phyloP scores from a whole-genome alignment of 2,888 invertebrate species.

The Cerastis rubricosa region DNA sequence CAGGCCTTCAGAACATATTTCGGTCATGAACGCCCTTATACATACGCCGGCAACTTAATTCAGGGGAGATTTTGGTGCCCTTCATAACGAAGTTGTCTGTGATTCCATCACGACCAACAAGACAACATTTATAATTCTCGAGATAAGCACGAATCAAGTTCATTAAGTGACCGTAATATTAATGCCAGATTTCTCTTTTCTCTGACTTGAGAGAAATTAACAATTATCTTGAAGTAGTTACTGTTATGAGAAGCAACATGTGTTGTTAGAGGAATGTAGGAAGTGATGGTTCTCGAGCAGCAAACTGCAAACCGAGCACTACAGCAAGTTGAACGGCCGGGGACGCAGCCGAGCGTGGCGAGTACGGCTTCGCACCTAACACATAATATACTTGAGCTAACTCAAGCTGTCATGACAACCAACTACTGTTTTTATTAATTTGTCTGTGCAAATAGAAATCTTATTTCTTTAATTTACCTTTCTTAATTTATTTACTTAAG shows the following conservation, averaged over 20 bases:
- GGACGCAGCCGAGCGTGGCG: slow-evolving; percentile 83
- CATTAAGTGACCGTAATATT: slow-evolving; percentile 26
- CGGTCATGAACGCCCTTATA: neutral
- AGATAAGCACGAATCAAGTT: slow-evolving; percentile 23
- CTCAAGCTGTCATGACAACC: slow-evolving; percentile 45
- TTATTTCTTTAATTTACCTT: neutral
- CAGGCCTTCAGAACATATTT: neutral
- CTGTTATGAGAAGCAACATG: slow-evolving; percentile 60
- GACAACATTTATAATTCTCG: neutral
- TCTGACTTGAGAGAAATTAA: slow-evolving; percentile 38
- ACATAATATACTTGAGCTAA: slow-evolving; percentile 58
- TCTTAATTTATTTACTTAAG: slow-evolving; percentile 5
- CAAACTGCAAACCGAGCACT: slow-evolving; percentile 82
- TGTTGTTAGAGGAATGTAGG: slow-evolving; percentile 79
- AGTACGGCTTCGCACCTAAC: slow-evolving; percentile 80
- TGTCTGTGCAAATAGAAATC: slow-evolving; percentile 11
- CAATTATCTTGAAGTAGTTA: slow-evolving; percentile 31
- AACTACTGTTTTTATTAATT: slow-evolving; percentile 18
- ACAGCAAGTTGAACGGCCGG: slow-evolving; percentile 87
- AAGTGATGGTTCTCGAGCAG: slow-evolving; percentile 84
- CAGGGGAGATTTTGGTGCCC: neutral
- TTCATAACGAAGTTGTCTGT: neutral
- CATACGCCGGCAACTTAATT: neutral
- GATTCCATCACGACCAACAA: slow-evolving; percentile 4
- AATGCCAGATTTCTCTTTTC: slow-evolving; percentile 50